Conservation (phyloP, 1,140 invertebrate genomes). For the Cecropterus lyciades region DNA sequence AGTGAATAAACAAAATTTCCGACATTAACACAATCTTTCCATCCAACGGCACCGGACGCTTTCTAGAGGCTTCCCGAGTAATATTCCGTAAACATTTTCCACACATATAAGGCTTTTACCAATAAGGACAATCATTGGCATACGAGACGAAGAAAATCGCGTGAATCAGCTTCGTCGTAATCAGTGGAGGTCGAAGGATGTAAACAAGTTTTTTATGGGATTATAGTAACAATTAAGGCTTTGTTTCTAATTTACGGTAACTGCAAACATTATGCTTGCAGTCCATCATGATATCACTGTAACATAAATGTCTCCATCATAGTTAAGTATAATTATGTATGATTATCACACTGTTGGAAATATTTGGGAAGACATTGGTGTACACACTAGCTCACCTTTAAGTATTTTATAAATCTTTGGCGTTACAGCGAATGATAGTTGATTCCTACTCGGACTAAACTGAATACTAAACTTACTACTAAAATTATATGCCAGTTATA, state of each 20-base stretch:
- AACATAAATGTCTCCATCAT: too few relatives aligned
- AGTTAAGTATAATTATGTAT: too few relatives aligned
- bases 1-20: too few relatives aligned
- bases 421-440: too few relatives aligned
- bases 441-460: too few relatives aligned
- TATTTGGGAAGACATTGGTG: too few relatives aligned
- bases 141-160: neutral
- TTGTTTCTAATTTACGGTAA: neutral
- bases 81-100: neutral
- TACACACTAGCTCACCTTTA: too few relatives aligned
- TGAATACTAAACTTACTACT: too few relatives aligned
- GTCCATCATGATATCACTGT: too few relatives aligned
- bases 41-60: neutral
- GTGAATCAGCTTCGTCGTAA: neutral
- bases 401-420: too few relatives aligned
- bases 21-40: neutral
- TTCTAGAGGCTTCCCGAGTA: neutral
- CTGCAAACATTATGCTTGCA: neutral
- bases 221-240: neutral
- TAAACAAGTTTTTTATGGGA: neutral
- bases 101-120: neutral
- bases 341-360: too few relatives aligned
- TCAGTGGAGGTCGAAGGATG: constrained; percentile 5
- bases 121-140: constrained; percentile 3
- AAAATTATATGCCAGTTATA: too few relatives aligned